Conservation (phyloP, 2,888 invertebrate species). For the Acholoe squamosa region DNA sequence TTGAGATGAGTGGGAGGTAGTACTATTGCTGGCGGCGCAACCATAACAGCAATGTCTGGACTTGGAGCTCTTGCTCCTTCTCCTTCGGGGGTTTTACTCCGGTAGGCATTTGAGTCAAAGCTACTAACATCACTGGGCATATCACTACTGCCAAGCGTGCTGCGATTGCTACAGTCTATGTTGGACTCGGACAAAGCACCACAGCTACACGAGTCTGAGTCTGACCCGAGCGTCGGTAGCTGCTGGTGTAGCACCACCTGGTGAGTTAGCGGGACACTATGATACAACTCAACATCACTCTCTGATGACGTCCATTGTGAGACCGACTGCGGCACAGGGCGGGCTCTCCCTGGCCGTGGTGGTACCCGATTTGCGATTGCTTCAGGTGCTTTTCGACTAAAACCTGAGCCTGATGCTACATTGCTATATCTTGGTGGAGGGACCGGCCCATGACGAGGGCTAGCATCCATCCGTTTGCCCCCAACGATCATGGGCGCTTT, state of each 20-base stretch:
- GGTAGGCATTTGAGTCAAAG: slow-evolving; percentile 65
- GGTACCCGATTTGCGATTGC: not conserved
- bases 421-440: not conserved
- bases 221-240: not conserved
- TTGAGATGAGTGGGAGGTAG: slow-evolving; percentile 48
- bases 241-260: slow-evolving; percentile 44
- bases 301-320: slow-evolving; percentile 61
- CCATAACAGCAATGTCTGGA: not conserved
- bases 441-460: not conserved
- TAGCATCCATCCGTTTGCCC: not conserved
- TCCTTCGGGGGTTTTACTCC: slow-evolving; percentile 28
- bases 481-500: not conserved
- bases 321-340: not conserved
- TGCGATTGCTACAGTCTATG: slow-evolving; percentile 73
- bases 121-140: slow-evolving; percentile 76
- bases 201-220: slow-evolving; percentile 57
- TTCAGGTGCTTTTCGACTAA: not conserved
- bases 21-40: not conserved
- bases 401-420: not conserved
- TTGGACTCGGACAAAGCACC: slow-evolving; percentile 61
- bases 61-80: not conserved
- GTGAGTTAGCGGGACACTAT: not conserved
- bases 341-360: not conserved
- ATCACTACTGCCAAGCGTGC: slow-evolving; percentile 76
- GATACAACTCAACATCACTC: slow-evolving; percentile 48